Evolutionary conservation across 2,888 invertebrate species (phyloP), one percentile per base, ranked within the genome.

Genomic region (Ophion slaviceki): DNA sequence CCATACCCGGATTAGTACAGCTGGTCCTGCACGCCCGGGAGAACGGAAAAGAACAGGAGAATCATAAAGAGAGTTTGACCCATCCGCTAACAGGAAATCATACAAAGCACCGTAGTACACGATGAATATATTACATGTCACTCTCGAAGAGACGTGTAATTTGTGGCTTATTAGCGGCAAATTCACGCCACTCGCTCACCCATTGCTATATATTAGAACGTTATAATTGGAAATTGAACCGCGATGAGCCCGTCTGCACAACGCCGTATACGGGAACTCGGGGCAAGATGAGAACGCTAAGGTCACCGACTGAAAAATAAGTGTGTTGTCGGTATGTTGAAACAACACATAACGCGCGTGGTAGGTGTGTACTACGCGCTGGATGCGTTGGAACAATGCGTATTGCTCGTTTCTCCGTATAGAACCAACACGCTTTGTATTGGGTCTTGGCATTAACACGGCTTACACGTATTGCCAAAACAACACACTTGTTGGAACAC

Each of bases 111-210:
- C 53, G 40, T 59, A 66, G 11, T 53, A 45, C 75, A 67, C 71
- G 28, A 59, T 61, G 74, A 81, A 82, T 84, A 81, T 84, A 82
- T 66, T 79, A 82, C 62, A 66, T 72, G 80, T 78, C 72, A 71
- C 28, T 72, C 67, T 67, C 53, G 40, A 47, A 59, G 72, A 62
- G 67, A 78, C 74, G 57, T 82, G 82, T 87, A 83, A 87, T 88
- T 87, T 85, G 82, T 82, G 80, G 82, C 87, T 88, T 87, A 86
- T 87, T 87, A 85, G 82, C 71, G 76, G 80, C 83, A 77, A 82
- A 86, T 86, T 85, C 77, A 83, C 78, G 32, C 32, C 61, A 72
- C 32, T 67, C 66, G 70, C 62, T 67, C 66, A 11, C 47, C 47
- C 67, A 20, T 24, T 28, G 62, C 20, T 36, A 67, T 57, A 20